Conservation (phyloP, 2,113 vertebrate species). For the Sander lucioperca region DNA sequence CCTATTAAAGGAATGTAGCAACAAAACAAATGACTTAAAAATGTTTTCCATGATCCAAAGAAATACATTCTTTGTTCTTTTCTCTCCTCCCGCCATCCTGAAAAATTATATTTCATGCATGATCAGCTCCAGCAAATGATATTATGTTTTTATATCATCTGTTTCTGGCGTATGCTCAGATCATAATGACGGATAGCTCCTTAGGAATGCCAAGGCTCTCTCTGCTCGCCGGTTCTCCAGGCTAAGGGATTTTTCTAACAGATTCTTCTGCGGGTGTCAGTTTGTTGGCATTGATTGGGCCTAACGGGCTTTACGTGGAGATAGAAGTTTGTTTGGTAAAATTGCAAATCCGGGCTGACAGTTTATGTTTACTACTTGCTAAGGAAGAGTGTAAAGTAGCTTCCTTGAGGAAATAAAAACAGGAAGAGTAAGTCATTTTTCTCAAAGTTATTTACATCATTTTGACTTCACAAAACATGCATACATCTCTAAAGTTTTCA, state of each 20-base stretch:
- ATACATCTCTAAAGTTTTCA: not conserved
- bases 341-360: constrained; percentile 65
- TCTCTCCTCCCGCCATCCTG: constrained; percentile 38
- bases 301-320: constrained; percentile 63
- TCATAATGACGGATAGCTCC: constrained; percentile 76
- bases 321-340: constrained; percentile 69
- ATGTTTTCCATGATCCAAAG: constrained; percentile 14
- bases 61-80: constrained; percentile 42
- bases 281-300: constrained; percentile 72
- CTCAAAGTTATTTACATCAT: constrained; percentile 36
- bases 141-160: constrained; percentile 76
- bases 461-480: constrained; percentile 42
- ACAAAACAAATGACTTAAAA: constrained; percentile 41
- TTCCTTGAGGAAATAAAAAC: constrained; percentile 53
- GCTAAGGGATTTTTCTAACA: constrained; percentile 67
- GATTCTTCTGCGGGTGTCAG: constrained; percentile 74
- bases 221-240: constrained; percentile 46
- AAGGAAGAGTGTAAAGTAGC: constrained; percentile 32
- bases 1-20: constrained; percentile 46
- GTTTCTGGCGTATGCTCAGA: constrained; percentile 67
- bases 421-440: constrained; percentile 53
- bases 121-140: constrained; percentile 71
- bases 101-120: constrained; percentile 77
- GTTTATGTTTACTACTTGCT: constrained; percentile 61
- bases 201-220: constrained; percentile 62